A percentile compares a stretch with the other conserved stretches of the same genome.
These are phyloP conservation scores for Brachypodius melanocephalos DNA, from an alignment of 2,113 vertebrate species.

Conservation along the genomic window DNA sequence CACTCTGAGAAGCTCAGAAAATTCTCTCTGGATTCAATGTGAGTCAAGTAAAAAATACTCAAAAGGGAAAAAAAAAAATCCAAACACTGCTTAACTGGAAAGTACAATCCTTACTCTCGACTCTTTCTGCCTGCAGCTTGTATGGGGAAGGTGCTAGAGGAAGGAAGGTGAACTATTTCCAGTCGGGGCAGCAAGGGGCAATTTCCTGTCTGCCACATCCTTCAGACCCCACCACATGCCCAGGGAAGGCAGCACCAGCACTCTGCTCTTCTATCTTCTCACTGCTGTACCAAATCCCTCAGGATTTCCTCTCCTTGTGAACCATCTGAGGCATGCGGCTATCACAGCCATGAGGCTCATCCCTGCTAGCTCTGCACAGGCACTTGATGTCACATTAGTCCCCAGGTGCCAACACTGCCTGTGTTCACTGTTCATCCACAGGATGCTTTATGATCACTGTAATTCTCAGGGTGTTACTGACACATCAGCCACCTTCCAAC, in stretches of 20 bases:
- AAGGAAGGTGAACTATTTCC: neutral
- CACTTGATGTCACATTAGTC: neutral
- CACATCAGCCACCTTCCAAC: neutral
- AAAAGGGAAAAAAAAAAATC: neutral
- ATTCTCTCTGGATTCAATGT: neutral
- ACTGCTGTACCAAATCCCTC: neutral
- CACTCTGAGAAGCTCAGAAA: neutral
- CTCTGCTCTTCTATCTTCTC: neutral
- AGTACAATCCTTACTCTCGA: neutral
- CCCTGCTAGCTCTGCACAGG: neutral
- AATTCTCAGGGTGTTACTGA: neutral
- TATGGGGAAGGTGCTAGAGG: neutral
- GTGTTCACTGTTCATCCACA: neutral
- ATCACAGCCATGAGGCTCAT: neutral
- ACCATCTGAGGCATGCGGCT: neutral
- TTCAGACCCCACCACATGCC: neutral
- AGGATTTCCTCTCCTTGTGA: neutral
- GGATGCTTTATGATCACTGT: neutral
- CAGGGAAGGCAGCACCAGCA: neutral
- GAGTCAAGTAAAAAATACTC: neutral
- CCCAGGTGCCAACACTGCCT: neutral
- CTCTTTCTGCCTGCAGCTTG: neutral
- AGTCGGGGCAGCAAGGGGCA: neutral
- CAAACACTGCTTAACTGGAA: neutral
- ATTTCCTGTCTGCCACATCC: neutral